Conservation (phyloP, 2,113 vertebrate genomes). For the Pluvianellus socialis region DNA sequence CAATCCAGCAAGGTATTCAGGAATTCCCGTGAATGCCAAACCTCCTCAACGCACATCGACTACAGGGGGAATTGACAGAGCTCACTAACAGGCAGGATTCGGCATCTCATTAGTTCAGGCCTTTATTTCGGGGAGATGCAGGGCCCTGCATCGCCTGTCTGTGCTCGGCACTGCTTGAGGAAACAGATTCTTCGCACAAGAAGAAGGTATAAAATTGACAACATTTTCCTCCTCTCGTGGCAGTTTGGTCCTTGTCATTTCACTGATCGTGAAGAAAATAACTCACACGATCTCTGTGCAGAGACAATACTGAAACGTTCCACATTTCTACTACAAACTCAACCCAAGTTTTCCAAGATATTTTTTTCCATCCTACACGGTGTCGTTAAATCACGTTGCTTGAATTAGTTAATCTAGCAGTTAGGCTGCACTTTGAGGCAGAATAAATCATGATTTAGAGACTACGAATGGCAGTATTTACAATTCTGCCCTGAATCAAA, state of each 20-base stretch:
- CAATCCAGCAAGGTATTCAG: neutral
- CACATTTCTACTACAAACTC: neutral
- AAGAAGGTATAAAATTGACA: neutral
- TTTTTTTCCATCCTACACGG: neutral
- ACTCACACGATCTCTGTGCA: neutral
- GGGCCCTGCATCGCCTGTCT: neutral
- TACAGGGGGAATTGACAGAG: neutral
- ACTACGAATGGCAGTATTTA: neutral
- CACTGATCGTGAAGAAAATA: neutral
- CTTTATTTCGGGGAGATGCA: constrained; percentile 13
- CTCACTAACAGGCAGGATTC: neutral
- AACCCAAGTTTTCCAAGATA: neutral
- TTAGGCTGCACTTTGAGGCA: neutral
- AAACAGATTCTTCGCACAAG: neutral
- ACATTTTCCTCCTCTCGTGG: neutral
- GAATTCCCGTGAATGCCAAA: neutral
- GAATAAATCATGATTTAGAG: constrained; percentile 12
- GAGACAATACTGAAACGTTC: neutral
- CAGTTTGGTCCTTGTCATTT: neutral
- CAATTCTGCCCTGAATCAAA: neutral
- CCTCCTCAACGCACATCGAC: neutral
- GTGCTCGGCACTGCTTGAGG: neutral
- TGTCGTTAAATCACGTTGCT: neutral
- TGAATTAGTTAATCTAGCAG: neutral
- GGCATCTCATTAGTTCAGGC: constrained; percentile 26